Evolutionary conservation across 2,797 vertebrate genomes (phyloP).

Genomic region (Acanthis flammea): DNA sequence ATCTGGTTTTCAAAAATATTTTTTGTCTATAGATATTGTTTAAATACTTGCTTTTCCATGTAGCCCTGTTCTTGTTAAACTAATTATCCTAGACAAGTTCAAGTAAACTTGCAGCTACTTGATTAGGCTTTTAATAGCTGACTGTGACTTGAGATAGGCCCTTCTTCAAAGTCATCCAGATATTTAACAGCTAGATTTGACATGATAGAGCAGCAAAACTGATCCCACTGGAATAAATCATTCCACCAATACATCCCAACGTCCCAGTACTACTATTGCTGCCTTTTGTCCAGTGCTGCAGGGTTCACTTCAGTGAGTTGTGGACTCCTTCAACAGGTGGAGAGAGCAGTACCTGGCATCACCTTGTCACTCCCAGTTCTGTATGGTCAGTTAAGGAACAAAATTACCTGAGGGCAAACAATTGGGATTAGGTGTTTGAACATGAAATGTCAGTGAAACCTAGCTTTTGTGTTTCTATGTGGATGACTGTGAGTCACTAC

Average conservation of each 20-base stretch:
- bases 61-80: neutral
- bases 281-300: neutral
- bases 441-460: neutral
- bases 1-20: neutral
- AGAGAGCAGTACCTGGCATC: neutral
- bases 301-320: neutral
- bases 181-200: neutral
- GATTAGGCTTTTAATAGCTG: neutral
- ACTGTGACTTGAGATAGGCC: neutral
- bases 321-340: neutral
- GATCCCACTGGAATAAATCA: neutral
- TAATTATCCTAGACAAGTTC: neutral
- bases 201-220: neutral
- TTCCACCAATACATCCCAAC: neutral
- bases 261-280: neutral
- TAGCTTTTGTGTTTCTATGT: neutral
- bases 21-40: neutral
- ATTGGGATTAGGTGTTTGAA: neutral
- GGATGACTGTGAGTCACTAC: neutral
- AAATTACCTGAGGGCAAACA: neutral
- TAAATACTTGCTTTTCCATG: neutral
- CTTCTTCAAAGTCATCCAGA: neutral
- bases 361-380: neutral
- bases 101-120: neutral
- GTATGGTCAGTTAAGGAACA: neutral